Base-by-base conservation (phyloP, 2,888 invertebrate species). In the Drosophila tripunctata region DNA sequence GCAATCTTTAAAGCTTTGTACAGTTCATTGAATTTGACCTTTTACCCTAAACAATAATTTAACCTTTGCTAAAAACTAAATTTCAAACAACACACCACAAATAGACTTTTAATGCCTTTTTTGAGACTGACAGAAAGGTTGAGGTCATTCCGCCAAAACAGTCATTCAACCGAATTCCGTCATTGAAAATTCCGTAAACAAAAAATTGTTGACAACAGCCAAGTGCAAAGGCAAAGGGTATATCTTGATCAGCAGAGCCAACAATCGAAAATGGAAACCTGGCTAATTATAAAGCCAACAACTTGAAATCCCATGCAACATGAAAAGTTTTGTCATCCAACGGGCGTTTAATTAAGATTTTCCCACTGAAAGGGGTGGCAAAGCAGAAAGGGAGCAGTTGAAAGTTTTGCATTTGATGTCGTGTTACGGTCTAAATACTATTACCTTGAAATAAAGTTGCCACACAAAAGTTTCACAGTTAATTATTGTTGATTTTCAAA, bases 321-420 rank as follows among this genome's bases (percentile, higher is more conserved):
- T 58, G 47, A 52, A 83, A 74, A 76, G 48, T 87, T 81, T 81
- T 67, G 68, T 69, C 63, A 62, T 69, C 56, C 36, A 67, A 67
- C 55, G 52, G 58, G 45, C 30, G 57, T 63, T 78, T 81, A 81
- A 84, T 81, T 81, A 71, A 50, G 31, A 54, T 54, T 17, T 52
- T 21, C 41, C 31, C 7, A n/a, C 5, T 4, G 27, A 36, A 19
- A 8, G 5, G 14, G 7, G 8, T 17, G 2, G n/a, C n/a, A n/a
- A n/a, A n/a, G n/a, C 14, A 15, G 19, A 19, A n/a, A 12, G 21
- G 8, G 4, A 36, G 5, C 2, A 17, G 17, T 38, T 19, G 30
- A 84, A 87, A 85, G 67, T 82, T 87, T 75, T 69, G 43, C 69
- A 78, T 87, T 81, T 87, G 76, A 87, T 78, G 87, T 87, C 82